A percentile compares a stretch with the other conserved stretches of the same genome.
phyloP scores from a whole-genome alignment of 2,888 invertebrate genomes.

The Aphelenchoides bicaudatus region DNA sequence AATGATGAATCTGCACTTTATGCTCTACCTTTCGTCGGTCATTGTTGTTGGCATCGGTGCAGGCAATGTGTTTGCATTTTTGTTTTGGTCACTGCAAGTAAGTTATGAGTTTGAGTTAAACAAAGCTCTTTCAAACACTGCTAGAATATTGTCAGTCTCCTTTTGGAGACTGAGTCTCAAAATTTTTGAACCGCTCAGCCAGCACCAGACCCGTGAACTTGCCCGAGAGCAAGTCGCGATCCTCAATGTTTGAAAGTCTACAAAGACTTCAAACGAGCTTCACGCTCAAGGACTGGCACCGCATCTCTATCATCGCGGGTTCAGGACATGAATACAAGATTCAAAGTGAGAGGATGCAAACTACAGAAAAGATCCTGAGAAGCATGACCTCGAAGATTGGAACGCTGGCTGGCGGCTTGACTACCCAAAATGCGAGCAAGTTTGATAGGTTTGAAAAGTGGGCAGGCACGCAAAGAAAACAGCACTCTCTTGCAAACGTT shows the following conservation, averaged over 20 bases:
- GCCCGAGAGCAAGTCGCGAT: constrained; percentile 23
- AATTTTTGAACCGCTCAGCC: constrained; percentile 15
- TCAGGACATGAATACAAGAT: constrained; percentile 17
- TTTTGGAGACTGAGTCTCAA: too few relatives aligned
- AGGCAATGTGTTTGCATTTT: constrained; percentile 94
- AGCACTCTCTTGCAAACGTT: too few relatives aligned
- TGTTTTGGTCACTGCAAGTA: constrained; percentile 88
- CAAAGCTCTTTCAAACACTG: too few relatives aligned
- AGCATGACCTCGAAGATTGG: constrained; percentile 25
- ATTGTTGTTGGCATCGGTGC: constrained; percentile 99
- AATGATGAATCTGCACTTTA: constrained; percentile 43
- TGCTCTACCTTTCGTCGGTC: constrained; percentile 70
- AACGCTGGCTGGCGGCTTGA: too few relatives aligned
- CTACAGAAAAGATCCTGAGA: constrained; percentile 32
- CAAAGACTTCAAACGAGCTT: constrained; percentile 18
- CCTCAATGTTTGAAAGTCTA: constrained; percentile 22
- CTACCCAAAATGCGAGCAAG: too few relatives aligned
- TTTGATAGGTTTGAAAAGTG: too few relatives aligned
- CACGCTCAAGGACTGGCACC: constrained; percentile 26
- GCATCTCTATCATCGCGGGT: constrained; percentile 30
- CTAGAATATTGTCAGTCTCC: too few relatives aligned
- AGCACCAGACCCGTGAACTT: constrained; percentile 8
- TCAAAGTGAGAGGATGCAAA: constrained; percentile 18
- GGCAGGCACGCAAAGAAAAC: too few relatives aligned
- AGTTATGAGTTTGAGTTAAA: constrained; percentile 13